These are phyloP conservation scores for Trichopoda pennipes DNA, from an alignment of 2,888 invertebrate species.

Conservation along the genomic window DNA sequence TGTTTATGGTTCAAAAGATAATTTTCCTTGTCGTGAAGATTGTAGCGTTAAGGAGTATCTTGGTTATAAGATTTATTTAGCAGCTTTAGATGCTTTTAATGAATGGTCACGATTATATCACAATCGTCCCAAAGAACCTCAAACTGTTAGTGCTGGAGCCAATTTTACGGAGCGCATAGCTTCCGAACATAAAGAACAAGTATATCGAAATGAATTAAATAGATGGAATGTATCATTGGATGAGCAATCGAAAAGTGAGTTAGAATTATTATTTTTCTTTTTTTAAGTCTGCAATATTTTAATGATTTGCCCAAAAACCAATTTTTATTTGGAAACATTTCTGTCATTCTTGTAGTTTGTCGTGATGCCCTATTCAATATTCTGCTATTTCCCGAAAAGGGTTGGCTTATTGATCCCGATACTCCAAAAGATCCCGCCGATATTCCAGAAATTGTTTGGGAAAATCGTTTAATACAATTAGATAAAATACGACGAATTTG, in stretches of 20 bases:
- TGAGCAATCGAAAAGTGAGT: slow-evolving; percentile 86
- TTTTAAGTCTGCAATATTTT: not conserved
- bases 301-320: too few species aligned
- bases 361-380: slow-evolving; percentile 92
- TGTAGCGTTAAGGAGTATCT: slow-evolving; percentile 89
- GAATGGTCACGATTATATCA: slow-evolving; percentile 94
- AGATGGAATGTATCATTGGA: slow-evolving; percentile 87
- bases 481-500: slow-evolving; percentile 89
- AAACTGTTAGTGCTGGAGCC: slow-evolving; percentile 83
- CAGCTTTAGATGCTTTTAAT: slow-evolving; percentile 92
- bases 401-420: slow-evolving; percentile 91
- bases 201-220: slow-evolving; percentile 89
- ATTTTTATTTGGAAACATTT: too few species aligned
- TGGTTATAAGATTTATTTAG: slow-evolving; percentile 92
- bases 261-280: not conserved
- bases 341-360: slow-evolving; percentile 83
- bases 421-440: slow-evolving; percentile 82
- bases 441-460: slow-evolving; percentile 82
- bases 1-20: slow-evolving; percentile 80
- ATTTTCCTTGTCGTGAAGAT: slow-evolving; percentile 82
- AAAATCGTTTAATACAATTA: slow-evolving; percentile 84
- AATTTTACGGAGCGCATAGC: slow-evolving; percentile 94
- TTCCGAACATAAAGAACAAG: slow-evolving; percentile 90
- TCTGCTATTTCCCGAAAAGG: slow-evolving; percentile 92
- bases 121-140: slow-evolving; percentile 88